phyloP scores from a whole-genome alignment of 2,797 vertebrate species.

The Euphonia xanthogaster region DNA sequence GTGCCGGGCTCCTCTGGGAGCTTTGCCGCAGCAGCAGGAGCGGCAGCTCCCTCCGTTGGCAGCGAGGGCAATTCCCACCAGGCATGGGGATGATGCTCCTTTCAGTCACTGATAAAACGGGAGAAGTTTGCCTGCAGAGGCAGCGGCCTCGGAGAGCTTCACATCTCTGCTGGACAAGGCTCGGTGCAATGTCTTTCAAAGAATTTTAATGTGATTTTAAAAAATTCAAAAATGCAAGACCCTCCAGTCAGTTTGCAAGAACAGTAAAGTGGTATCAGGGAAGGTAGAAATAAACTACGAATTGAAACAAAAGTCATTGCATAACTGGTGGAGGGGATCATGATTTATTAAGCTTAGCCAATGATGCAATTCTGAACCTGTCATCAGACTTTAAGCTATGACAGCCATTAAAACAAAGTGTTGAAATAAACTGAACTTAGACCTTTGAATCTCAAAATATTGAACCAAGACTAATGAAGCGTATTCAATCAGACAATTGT shows the following conservation, averaged over 20 bases:
- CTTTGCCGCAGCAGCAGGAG: neutral
- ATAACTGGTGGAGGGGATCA: neutral
- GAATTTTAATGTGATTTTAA: neutral
- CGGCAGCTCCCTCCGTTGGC: neutral
- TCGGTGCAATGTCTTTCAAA: neutral
- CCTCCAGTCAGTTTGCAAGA: neutral
- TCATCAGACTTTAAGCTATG: neutral
- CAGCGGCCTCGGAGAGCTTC: neutral
- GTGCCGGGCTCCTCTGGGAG: neutral
- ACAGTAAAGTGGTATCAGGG: too few species aligned
- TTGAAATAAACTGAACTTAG: neutral
- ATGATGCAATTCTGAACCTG: neutral
- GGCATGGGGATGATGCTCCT: accelerated
- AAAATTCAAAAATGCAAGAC: neutral
- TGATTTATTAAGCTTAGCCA: neutral
- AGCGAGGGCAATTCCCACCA: neutral
- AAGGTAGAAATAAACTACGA: neutral
- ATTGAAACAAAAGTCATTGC: neutral
- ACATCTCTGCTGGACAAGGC: neutral
- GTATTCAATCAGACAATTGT: neutral
- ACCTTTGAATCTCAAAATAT: neutral
- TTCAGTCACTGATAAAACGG: neutral
- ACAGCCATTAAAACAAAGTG: neutral
- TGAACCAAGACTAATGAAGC: neutral
- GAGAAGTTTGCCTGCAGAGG: neutral